phyloP scores from a whole-genome alignment of 2,113 vertebrate genomes.

The Podarcis raffonei region DNA sequence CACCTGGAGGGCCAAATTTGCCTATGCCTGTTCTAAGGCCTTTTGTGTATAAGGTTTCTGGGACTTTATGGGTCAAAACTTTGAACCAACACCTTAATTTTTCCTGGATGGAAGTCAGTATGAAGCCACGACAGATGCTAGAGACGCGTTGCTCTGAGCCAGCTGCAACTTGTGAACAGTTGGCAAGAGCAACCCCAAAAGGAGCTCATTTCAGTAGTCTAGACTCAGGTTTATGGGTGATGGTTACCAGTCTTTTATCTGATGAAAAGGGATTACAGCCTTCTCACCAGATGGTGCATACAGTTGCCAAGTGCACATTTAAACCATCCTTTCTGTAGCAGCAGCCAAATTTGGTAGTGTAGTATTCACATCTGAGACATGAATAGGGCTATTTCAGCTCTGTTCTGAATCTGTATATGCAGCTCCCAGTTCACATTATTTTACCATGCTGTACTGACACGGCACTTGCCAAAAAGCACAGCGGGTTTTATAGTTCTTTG shows the following conservation, averaged over 20 bases:
- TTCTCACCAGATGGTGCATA: constrained; percentile 20
- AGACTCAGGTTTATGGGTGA: background rate
- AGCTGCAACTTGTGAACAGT: background rate
- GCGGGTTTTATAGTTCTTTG: constrained; percentile 35
- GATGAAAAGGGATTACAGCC: background rate
- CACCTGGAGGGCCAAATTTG: no score
- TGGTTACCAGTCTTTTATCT: background rate
- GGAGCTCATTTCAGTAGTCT: background rate
- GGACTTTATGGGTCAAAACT: background rate
- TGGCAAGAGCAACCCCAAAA: background rate
- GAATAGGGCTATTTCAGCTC: constrained; percentile 16
- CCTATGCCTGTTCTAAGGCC: background rate
- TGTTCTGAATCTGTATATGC: background rate
- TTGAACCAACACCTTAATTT: background rate
- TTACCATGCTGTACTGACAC: constrained; percentile 32
- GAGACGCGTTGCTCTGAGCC: background rate
- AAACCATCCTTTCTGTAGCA: constrained; percentile 12
- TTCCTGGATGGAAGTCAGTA: background rate
- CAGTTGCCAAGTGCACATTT: constrained; percentile 1
- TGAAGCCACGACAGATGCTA: background rate
- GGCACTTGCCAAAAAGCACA: constrained; percentile 44
- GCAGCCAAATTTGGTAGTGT: constrained; percentile 2
- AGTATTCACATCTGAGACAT: background rate
- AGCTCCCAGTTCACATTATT: constrained; percentile 26
- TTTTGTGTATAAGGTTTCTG: background rate